Conservation (phyloP, 1,140 invertebrate species). For the Sycobia sp. region DNA sequence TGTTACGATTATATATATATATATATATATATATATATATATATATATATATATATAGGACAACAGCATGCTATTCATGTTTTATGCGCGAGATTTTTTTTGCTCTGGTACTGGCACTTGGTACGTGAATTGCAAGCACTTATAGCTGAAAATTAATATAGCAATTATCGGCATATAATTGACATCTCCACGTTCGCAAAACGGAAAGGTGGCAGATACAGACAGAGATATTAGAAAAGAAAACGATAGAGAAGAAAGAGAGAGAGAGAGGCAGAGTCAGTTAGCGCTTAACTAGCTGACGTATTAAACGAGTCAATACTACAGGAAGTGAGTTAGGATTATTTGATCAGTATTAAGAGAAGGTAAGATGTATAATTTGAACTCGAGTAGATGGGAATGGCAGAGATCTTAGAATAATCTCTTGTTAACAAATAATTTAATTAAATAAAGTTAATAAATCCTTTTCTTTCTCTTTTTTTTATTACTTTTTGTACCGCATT, state of each 20-base stretch:
- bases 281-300: constrained; percentile 35
- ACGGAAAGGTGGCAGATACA: constrained; percentile 13
- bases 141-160: constrained; percentile 48
- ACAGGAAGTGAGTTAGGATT: constrained; percentile 4
- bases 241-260: background rate
- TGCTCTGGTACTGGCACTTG: constrained; percentile 15
- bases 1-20: too few relatives aligned
- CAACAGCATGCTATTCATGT: too few relatives aligned
- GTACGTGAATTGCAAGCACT: constrained; percentile 18
- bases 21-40: too few relatives aligned
- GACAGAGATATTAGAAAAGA: constrained; percentile 1
- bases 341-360: constrained; percentile 14
- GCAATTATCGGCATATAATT: constrained; percentile 35
- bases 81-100: too few relatives aligned
- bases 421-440: constrained; percentile 23
- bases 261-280: constrained; percentile 38
- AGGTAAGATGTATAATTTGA: background rate
- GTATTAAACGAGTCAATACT: constrained; percentile 10
- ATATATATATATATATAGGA: too few relatives aligned
- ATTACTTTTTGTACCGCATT: constrained; percentile 19
- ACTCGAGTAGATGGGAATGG: background rate
- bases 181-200: constrained; percentile 39
- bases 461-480: constrained; percentile 19
- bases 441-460: too few relatives aligned
- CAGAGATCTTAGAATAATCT: background rate